phyloP scores from a whole-genome alignment of 2,888 invertebrate species.

The Diplazon laetatorius region DNA sequence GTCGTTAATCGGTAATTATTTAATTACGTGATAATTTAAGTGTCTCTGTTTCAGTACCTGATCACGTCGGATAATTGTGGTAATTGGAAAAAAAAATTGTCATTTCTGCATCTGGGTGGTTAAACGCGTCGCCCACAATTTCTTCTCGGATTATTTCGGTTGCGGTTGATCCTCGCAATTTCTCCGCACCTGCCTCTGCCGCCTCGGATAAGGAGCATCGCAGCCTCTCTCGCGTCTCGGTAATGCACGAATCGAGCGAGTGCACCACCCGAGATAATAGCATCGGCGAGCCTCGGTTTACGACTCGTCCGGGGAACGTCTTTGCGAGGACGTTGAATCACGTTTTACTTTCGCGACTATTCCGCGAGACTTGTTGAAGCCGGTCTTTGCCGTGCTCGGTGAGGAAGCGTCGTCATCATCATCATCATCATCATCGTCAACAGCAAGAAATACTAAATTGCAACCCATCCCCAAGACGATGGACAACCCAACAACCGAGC shows the following conservation, averaged over 20 bases:
- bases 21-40: not conserved
- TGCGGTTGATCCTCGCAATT: conserved; percentile 48
- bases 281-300: conserved; percentile 23
- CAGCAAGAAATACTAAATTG: conserved; percentile 58
- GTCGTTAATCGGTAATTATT: not conserved
- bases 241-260: conserved; percentile 64
- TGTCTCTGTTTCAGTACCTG: conserved; percentile 2
- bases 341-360: conserved; percentile 63
- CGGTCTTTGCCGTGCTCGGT: conserved; percentile 20
- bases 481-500: not conserved
- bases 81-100: no score
- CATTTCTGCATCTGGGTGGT: no score
- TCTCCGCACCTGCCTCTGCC: conserved; percentile 55
- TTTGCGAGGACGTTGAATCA: conserved; percentile 34
- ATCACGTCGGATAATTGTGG: not conserved
- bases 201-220: conserved; percentile 43
- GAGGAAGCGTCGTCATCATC: conserved; percentile 31
- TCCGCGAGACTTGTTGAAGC: conserved; percentile 6
- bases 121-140: conserved; percentile 55
- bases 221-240: conserved; percentile 56
- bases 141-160: conserved; percentile 53
- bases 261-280: conserved; percentile 56
- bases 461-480: conserved; percentile 26
- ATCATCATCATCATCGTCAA: not conserved
- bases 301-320: conserved; percentile 14